These are phyloP conservation scores for Leucoraja erinaceus DNA, from an alignment of 2,113 vertebrate species.

Conservation along the genomic window DNA sequence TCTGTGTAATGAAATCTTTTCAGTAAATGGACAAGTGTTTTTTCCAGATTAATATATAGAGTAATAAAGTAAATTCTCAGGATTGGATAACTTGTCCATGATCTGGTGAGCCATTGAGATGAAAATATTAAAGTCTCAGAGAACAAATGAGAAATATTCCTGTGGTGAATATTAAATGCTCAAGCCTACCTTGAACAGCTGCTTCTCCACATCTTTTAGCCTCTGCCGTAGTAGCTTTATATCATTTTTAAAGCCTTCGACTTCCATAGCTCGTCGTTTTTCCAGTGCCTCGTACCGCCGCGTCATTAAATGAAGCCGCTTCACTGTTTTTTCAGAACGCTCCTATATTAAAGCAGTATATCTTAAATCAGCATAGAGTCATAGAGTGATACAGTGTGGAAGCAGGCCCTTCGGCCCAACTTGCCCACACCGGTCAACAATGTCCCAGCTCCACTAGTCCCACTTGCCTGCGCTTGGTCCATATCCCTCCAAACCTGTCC, in stretches of 20 bases:
- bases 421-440: no score
- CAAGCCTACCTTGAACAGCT: slow-evolving; percentile 74
- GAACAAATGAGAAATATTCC: background rate
- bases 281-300: slow-evolving; percentile 81
- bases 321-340: slow-evolving; percentile 79
- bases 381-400: background rate
- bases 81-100: no score
- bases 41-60: no score
- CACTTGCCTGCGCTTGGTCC: no score
- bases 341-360: slow-evolving; percentile 58
- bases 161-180: background rate
- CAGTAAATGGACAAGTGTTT: no score
- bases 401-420: no score
- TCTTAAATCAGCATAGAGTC: background rate
- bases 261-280: slow-evolving; percentile 78
- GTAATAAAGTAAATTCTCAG: no score
- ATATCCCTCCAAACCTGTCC: no score
- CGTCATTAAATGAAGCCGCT: slow-evolving; percentile 79
- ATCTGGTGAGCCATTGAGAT: no score
- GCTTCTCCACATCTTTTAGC: slow-evolving; percentile 81
- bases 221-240: slow-evolving; percentile 78
- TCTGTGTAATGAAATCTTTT: no score
- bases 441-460: no score
- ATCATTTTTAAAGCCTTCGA: slow-evolving; percentile 86
- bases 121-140: background rate